Base-by-base conservation (phyloP, 2,797 vertebrate species). In the Parambassis ranga region DNA sequence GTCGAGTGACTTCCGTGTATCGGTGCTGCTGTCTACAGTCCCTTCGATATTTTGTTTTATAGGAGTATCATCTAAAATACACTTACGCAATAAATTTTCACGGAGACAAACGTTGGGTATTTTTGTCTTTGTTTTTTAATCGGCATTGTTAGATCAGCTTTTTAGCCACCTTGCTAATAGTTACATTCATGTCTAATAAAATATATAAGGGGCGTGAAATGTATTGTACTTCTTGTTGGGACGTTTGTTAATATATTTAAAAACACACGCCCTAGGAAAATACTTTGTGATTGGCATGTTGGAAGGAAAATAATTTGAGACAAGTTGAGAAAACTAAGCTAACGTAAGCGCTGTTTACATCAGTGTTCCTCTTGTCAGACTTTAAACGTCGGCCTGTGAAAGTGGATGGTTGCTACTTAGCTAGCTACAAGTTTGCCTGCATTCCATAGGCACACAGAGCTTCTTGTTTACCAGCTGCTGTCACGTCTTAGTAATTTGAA, bases 1-100 rank as follows among this genome's bases (percentile, higher is more conserved):
- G 65, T 73, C 63, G 70, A 79, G 65, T 74, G 41, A 83, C 74
- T 89, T 85, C 76, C 77, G 75, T 71, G 49, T 85, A n/a, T 69
- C 33, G 38, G 32, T 63, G 26, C 22, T 49, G 35, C 4, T 77
- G 44, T 36, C 7, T 13, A 3, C 20, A 28, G 3, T 8, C 23
- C 33, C 15, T 3, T 50, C 3, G 2, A 23, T 14, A 6, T 47
- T 38, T 36, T 44, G 52, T 49, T 3, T 15, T 13, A 13, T 14
- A 31, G 4, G 4, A 4, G 6, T 52, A 15, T 43, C 27, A 2
- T 74, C 10, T 47, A 44, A 37, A 20, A 3, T 5, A 4, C 7
- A 4, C 1, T 0, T 23, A n/a, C 1, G 1, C 2, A 16, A 6
- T 18, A 15, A 3, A 33, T 27, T 1, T 38, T 6, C 3, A 31